A percentile compares a stretch with the other conserved stretches of the same genome.
Conservation (phyloP, 2,113 vertebrate species). For the Calypte anna region DNA sequence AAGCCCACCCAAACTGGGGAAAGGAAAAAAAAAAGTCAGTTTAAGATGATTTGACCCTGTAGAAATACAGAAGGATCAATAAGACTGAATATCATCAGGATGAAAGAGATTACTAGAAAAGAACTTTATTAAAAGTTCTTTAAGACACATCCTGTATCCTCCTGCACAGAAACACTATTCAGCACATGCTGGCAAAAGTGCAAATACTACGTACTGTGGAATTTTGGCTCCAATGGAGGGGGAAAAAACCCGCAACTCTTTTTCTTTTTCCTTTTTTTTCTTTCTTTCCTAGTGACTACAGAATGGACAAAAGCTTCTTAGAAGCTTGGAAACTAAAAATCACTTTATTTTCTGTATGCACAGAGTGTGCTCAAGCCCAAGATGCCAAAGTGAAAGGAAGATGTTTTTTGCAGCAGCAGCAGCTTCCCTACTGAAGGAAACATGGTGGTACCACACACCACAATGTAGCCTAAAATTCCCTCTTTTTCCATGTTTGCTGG, state of each 20-base stretch:
- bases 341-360: background rate
- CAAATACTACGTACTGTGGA: background rate
- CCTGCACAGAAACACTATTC: conserved; percentile 38
- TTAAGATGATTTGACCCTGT: background rate
- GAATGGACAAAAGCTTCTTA: conserved; percentile 33
- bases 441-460: fast-evolving
- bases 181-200: conserved; percentile 2
- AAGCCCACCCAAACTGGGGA: background rate
- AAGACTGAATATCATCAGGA: background rate
- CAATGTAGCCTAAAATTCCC: background rate
- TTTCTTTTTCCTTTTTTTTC: background rate
- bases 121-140: background rate
- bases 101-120: background rate
- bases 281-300: background rate
- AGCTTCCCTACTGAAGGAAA: background rate
- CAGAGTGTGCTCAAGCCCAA: background rate
- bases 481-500: background rate
- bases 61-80: background rate
- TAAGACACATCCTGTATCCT: background rate
- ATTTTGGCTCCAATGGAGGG: background rate
- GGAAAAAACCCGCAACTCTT: background rate
- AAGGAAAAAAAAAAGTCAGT: background rate
- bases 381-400: background rate
- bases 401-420: background rate
- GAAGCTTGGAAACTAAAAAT: background rate